Base-by-base conservation (phyloP, 2,113 vertebrate species). In the Triplophysa siluroides region DNA sequence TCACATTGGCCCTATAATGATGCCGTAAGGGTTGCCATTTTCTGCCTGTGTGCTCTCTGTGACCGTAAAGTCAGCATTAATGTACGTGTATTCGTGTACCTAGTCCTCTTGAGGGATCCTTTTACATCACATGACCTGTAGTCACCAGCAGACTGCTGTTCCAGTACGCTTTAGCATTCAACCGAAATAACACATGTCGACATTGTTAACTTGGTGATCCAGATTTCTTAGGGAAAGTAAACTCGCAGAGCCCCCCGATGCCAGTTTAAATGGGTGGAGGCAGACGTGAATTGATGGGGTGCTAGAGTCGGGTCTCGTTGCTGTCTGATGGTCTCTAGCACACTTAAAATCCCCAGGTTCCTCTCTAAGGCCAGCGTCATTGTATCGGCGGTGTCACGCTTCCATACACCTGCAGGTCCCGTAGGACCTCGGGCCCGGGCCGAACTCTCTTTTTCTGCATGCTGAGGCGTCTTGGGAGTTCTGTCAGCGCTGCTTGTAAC, bases 401-500 rank as follows among this genome's bases (percentile, higher is more conserved):
- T 65, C 38, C 43, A 61, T 58, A 45, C 68, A 67, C 78, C 66
- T 76, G 45, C 41, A 9, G 76, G 43, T 78, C 72, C 73, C 81
- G 2, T 4, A 68, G 77, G 85, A 82, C 73, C 45, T 72, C 38
- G 58, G 47, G 38, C 62, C 54, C 11, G 65, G 72, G 61, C 54
- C 26, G 1, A 69, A 47, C 76, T 79, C 54, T 79, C 74, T 87
- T 85, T 88, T 82, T 41, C 56, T 81, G 69, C 82, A 87, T 86
- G 86, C 88, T 88, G 76, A 81, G 83, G 83, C 86, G 87, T 89
- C 75, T 81, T 68, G 91, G 89, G 90, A 91, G 85, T 85, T 83
- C 79, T 64, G 67, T 85, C 82, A 73, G 73, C 77, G 38, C 70
- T 65, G 78, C 83, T 83, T 87, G 69, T 24, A 16, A 63, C 79